These are phyloP conservation scores for Rallus crepitans DNA, from an alignment of 2,797 vertebrate genomes.

Conservation along the genomic window DNA sequence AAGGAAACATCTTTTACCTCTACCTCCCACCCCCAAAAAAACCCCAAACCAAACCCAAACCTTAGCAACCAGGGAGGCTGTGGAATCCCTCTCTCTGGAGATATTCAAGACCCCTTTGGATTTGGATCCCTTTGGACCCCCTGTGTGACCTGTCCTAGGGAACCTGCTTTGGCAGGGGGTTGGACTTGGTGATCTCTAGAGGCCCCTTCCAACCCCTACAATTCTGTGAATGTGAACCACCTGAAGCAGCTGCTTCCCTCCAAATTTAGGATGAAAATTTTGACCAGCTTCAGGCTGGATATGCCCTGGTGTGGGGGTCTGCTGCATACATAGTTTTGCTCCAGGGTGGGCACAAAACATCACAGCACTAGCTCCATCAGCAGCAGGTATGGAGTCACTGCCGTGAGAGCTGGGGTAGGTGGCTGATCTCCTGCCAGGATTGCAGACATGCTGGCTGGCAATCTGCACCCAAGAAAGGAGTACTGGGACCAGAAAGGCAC, in stretches of 20 bases:
- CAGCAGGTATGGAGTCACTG: background rate
- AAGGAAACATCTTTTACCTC: background rate
- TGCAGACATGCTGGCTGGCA: background rate
- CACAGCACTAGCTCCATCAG: background rate
- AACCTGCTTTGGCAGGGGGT: too few relatives aligned
- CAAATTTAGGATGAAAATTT: background rate
- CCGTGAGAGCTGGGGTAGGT: too few relatives aligned
- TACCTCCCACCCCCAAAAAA: too few relatives aligned
- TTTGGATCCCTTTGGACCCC: too few relatives aligned
- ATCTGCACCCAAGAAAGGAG: background rate
- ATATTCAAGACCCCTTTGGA: too few relatives aligned
- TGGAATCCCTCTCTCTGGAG: too few relatives aligned
- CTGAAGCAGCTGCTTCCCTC: fast-evolving
- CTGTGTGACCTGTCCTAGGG: too few relatives aligned
- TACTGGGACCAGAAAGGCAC: background rate
- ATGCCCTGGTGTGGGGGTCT: fast-evolving
- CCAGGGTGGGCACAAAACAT: background rate
- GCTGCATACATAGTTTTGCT: background rate
- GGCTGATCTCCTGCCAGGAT: background rate
- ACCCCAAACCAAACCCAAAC: too few relatives aligned
- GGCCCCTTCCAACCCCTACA: too few relatives aligned
- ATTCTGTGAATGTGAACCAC: too few relatives aligned
- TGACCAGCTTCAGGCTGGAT: background rate
- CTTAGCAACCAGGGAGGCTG: too few relatives aligned
- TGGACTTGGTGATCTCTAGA: too few relatives aligned